phyloP scores from a whole-genome alignment of 1,140 invertebrate species.

The Drosophila malerkotliana region DNA sequence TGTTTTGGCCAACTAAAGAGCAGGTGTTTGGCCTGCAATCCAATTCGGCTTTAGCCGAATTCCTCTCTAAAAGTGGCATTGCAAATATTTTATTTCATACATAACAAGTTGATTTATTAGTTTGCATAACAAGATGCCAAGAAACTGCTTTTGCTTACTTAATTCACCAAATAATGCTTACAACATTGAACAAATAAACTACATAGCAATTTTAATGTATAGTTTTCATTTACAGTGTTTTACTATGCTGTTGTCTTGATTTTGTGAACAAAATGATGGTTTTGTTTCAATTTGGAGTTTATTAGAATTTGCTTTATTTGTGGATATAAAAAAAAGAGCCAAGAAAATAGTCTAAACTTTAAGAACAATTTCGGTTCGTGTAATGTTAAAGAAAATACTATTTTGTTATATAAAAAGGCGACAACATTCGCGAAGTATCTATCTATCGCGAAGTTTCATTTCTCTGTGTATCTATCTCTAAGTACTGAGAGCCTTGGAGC shows the following conservation, averaged over 20 bases:
- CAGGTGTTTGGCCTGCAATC: conserved; percentile 42
- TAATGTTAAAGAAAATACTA: no score
- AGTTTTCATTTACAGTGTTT: background rate
- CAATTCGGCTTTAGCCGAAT: conserved; percentile 20
- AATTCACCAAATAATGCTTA: conserved; percentile 1
- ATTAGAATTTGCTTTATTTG: no score
- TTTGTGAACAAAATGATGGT: background rate
- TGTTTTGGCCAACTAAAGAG: conserved; percentile 29
- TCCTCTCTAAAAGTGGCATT: conserved; percentile 13
- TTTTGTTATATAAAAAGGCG: conserved; percentile 29
- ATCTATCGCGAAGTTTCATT: no score
- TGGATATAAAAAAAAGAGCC: no score
- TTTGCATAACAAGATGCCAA: conserved; percentile 6
- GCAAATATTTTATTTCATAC: conserved; percentile 32
- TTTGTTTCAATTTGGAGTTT: no score
- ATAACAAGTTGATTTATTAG: conserved; percentile 37
- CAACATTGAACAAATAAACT: conserved; percentile 11
- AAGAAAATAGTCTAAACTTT: no score
- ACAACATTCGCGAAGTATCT: conserved; percentile 56
- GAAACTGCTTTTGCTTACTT: conserved; percentile 15
- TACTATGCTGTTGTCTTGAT: background rate
- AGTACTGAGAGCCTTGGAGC: conserved; percentile 34
- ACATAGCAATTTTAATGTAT: background rate
- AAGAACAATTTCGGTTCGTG: no score
- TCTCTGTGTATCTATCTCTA: conserved; percentile 19